These are phyloP conservation scores for Anthrax anthrax DNA, from an alignment of 2,888 invertebrate genomes.

Conservation along the genomic window DNA sequence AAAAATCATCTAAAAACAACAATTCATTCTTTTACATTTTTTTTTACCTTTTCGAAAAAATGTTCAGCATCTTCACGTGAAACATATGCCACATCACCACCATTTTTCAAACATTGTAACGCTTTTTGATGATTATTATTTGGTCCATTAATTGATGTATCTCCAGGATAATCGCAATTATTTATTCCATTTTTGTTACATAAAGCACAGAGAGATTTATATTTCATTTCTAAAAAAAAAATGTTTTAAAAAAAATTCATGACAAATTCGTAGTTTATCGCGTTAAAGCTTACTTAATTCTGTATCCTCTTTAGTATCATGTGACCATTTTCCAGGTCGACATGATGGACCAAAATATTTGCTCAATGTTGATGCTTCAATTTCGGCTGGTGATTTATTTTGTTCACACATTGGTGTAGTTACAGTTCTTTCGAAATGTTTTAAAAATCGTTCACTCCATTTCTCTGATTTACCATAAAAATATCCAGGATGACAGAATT, in stretches of 20 bases:
- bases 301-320: constrained; percentile 38
- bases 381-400: constrained; percentile 37
- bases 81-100: constrained; percentile 43
- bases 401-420: constrained; percentile 19
- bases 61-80: constrained; percentile 29
- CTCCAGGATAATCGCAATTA: constrained; percentile 18
- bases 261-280: neutral
- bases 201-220: constrained; percentile 41
- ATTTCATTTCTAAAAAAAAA: constrained; percentile 36
- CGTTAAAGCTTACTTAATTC: constrained; percentile 41
- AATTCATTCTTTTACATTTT: neutral
- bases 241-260: neutral
- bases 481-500: constrained; percentile 53
- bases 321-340: constrained; percentile 56
- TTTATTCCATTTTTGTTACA: constrained; percentile 13
- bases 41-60: constrained; percentile 24
- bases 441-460: constrained; percentile 46
- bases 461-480: constrained; percentile 25
- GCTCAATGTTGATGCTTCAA: constrained; percentile 46
- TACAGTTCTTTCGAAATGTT: constrained; percentile 40
- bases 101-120: constrained; percentile 37
- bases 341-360: constrained; percentile 54
- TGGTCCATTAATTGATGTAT: neutral
- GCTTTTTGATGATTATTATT: constrained; percentile 34
- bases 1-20: too few species aligned